A percentile compares a stretch with the other conserved stretches of the same genome.
phyloP scores from a whole-genome alignment of 2,113 vertebrate genomes.

The Phrynocephalus versicolor region DNA sequence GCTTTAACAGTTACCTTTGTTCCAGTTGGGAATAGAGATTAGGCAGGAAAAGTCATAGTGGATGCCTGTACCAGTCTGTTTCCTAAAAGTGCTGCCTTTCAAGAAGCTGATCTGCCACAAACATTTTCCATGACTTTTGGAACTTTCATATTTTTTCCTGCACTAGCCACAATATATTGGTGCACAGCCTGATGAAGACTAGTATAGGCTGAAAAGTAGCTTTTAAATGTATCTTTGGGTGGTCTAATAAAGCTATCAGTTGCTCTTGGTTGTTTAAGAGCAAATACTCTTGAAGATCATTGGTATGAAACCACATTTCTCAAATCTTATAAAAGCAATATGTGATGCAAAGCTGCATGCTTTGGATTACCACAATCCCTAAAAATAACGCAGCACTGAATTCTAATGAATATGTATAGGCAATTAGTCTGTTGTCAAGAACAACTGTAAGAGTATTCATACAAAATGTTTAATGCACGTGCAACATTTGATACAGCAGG shows the following conservation, averaged over 20 bases:
- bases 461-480: constrained; percentile 82
- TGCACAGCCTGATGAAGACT: too few relatives aligned
- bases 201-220: too few relatives aligned
- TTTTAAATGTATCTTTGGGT: too few relatives aligned
- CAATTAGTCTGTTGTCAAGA: neutral
- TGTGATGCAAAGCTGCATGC: neutral
- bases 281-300: neutral
- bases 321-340: too few relatives aligned
- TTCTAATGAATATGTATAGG: neutral
- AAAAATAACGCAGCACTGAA: neutral
- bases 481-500: constrained; percentile 70
- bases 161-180: too few relatives aligned
- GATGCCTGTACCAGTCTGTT: too few relatives aligned
- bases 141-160: too few relatives aligned
- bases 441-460: constrained; percentile 49
- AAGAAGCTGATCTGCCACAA: too few relatives aligned
- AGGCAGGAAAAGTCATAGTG: neutral
- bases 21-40: neutral
- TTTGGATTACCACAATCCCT: neutral
- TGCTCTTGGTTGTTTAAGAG: neutral
- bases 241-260: too few relatives aligned
- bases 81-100: too few relatives aligned
- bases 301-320: neutral
- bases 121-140: too few relatives aligned
- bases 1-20: neutral